phyloP scores from a whole-genome alignment of 2,888 invertebrate genomes.

The Ashinkailepas kermadecensis region DNA sequence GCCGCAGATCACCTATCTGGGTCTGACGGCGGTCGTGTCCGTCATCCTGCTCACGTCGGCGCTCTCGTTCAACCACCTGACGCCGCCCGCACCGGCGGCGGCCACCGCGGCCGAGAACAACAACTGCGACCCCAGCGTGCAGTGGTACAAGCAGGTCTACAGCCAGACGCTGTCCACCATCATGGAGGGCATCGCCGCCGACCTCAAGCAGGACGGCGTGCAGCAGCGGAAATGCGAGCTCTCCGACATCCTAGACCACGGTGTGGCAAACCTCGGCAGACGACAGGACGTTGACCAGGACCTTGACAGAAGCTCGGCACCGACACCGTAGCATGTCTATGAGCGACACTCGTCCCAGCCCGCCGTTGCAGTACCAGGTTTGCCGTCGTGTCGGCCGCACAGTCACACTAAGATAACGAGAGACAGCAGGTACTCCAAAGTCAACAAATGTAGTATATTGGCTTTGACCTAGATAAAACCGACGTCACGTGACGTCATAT shows the following conservation, averaged over 20 bases:
- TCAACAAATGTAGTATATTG: no score
- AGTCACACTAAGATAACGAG: no score
- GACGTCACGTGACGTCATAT: no score
- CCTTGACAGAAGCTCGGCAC: neutral
- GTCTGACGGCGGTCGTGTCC: neutral
- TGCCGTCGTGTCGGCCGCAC: no score
- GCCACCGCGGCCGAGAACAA: neutral
- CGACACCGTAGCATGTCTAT: neutral
- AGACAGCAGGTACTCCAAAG: no score
- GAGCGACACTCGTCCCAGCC: no score
- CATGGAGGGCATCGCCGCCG: neutral
- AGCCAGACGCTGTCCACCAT: neutral
- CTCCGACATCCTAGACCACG: constrained; percentile 23
- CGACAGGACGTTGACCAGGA: constrained; percentile 19
- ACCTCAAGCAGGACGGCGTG: neutral
- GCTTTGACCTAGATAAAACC: no score
- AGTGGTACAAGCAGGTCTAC: constrained; percentile 11
- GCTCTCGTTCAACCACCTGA: neutral
- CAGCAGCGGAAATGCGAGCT: constrained; percentile 29
- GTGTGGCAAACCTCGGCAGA: neutral
- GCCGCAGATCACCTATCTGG: constrained; percentile 15
- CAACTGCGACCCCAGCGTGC: neutral
- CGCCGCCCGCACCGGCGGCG: neutral
- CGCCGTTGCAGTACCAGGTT: no score
- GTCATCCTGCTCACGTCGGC: neutral